phyloP scores from a whole-genome alignment of 2,113 vertebrate genomes.

The Solenodon paradoxus region DNA sequence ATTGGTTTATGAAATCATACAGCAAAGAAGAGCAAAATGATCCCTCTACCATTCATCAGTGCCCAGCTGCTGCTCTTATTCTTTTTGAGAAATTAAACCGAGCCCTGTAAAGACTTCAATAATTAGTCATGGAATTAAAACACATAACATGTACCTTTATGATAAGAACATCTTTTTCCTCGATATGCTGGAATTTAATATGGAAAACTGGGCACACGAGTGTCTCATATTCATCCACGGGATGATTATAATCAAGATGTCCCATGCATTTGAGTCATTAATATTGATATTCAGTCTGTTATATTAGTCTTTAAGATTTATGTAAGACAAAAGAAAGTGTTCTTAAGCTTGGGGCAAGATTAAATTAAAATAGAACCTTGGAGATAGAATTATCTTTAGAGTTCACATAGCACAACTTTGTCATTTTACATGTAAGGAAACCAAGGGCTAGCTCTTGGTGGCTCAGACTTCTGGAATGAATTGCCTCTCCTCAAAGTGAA shows the following conservation, averaged over 20 bases:
- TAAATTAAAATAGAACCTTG: constrained; percentile 64
- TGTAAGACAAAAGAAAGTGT: constrained; percentile 44
- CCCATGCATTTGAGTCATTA: constrained; percentile 36
- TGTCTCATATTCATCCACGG: constrained; percentile 42
- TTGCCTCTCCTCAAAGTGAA: not conserved
- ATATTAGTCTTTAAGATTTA: constrained; percentile 53
- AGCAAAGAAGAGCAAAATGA: not conserved
- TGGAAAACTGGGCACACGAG: not conserved
- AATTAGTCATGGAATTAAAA: constrained; percentile 59
- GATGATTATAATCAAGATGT: constrained; percentile 45
- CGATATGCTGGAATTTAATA: constrained; percentile 28
- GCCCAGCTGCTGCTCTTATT: not conserved
- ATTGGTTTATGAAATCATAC: constrained; percentile 13
- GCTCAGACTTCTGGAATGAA: not conserved
- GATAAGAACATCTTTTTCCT: constrained; percentile 46
- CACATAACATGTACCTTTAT: constrained; percentile 24
- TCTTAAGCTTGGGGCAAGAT: constrained; percentile 42
- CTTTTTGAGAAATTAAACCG: constrained; percentile 37
- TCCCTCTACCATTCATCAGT: not conserved
- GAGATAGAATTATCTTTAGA: not conserved
- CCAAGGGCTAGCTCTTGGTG: not conserved
- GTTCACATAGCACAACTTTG: not conserved
- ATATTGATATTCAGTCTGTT: constrained; percentile 43
- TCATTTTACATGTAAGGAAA: constrained; percentile 29
- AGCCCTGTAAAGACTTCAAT: constrained; percentile 14